phyloP scores from a whole-genome alignment of 2,888 invertebrate species.

The Furcula furcula region DNA sequence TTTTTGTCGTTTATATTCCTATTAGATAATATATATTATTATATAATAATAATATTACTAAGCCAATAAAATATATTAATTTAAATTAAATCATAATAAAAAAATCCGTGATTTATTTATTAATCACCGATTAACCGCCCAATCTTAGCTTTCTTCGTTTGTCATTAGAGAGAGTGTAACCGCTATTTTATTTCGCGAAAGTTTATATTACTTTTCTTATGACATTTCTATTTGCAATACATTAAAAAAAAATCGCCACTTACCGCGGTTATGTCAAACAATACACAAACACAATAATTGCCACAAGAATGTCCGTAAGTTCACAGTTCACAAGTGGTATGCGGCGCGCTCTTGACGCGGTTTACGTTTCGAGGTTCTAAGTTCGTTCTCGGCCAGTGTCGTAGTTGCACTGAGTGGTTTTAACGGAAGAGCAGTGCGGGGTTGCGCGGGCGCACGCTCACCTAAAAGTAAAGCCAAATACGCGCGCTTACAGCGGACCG shows the following conservation, averaged over 20 bases:
- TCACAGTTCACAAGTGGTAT: conserved; percentile 64
- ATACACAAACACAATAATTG: conserved; percentile 58
- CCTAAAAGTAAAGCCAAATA: conserved; percentile 65
- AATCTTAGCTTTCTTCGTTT: conserved; percentile 51
- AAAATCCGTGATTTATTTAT: conserved; percentile 29
- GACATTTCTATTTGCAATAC: conserved; percentile 9
- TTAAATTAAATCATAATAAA: background rate
- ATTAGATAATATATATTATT: too few relatives aligned
- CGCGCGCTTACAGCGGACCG: conserved; percentile 49
- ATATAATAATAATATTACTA: too few relatives aligned
- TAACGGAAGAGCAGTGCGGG: conserved; percentile 65
- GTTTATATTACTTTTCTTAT: conserved; percentile 30
- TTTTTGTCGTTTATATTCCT: background rate
- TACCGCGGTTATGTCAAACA: conserved; percentile 39
- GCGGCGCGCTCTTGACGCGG: conserved; percentile 36
- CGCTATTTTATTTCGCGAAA: conserved; percentile 39
- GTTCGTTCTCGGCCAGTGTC: conserved; percentile 75
- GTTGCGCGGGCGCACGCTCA: conserved; percentile 67
- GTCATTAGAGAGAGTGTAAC: conserved; percentile 47
- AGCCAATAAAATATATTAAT: conserved; percentile 1
- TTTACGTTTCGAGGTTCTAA: conserved; percentile 56
- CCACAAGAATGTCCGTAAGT: conserved; percentile 55
- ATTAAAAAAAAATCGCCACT: conserved; percentile 34
- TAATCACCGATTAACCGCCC: conserved; percentile 25
- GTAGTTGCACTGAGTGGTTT: conserved; percentile 68